phyloP scores from a whole-genome alignment of 1,140 invertebrate species.

The Microplitis demolitor region DNA sequence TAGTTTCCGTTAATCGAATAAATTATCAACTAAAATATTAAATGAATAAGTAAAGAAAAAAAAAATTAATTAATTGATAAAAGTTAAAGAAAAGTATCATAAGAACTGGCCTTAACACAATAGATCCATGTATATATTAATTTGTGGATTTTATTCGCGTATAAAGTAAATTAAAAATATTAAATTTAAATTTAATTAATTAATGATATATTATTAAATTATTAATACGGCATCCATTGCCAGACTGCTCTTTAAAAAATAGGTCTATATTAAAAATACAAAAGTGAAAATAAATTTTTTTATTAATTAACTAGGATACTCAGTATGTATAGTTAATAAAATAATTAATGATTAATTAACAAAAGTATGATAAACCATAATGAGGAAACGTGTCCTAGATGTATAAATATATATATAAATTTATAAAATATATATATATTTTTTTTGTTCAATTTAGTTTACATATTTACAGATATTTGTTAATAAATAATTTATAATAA shows the following conservation, averaged over 20 bases:
- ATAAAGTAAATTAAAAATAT: not conserved
- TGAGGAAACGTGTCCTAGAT: constrained; percentile 42
- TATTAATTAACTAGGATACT: not conserved
- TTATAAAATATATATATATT: too few species aligned
- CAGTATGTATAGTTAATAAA: not conserved
- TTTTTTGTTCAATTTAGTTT: too few species aligned
- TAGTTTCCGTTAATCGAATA: too few species aligned
- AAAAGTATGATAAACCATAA: not conserved
- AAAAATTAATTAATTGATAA: too few species aligned
- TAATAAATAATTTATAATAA: constrained; percentile 22
- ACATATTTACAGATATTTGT: too few species aligned
- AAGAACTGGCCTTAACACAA: too few species aligned
- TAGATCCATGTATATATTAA: not conserved
- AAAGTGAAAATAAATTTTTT: not conserved
- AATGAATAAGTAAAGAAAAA: too few species aligned
- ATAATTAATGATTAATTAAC: not conserved
- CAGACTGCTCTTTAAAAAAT: constrained; percentile 20
- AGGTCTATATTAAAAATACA: constrained; percentile 20
- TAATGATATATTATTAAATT: too few species aligned
- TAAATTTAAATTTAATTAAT: too few species aligned
- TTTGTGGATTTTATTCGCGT: not conserved
- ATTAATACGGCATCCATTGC: constrained; percentile 1
- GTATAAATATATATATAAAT: constrained; percentile 34
- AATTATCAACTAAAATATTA: too few species aligned
- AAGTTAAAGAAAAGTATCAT: too few species aligned